phyloP scores from a whole-genome alignment of 2,113 vertebrate species.

The Lycaon pictus region DNA sequence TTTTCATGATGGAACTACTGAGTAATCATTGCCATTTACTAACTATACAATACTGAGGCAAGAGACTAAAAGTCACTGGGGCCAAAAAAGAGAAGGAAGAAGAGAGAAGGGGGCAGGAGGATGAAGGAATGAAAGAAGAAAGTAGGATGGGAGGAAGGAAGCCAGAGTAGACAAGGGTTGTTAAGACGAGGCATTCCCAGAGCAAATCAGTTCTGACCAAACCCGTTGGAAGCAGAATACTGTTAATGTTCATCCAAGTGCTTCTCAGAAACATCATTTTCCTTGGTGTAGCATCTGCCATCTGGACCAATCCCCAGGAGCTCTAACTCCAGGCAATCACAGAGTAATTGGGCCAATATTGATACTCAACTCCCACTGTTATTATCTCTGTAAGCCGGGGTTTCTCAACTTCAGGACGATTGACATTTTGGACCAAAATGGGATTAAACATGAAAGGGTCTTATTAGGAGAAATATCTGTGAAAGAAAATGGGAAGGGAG shows the following conservation, averaged over 20 bases:
- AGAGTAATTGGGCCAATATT: neutral
- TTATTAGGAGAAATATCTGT: neutral
- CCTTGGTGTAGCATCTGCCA: neutral
- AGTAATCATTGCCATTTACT: slow-evolving; percentile 48
- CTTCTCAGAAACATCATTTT: slow-evolving; percentile 23
- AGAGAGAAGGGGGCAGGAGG: fast-evolving
- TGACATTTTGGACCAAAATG: neutral
- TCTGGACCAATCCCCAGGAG: neutral
- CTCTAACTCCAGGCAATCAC: neutral
- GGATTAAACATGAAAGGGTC: neutral
- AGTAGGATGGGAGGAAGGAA: neutral
- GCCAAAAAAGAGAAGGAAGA: neutral
- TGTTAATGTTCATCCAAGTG: neutral
- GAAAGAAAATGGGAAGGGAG: neutral
- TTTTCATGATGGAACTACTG: slow-evolving; percentile 60
- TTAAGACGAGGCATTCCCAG: neutral
- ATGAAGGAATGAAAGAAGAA: neutral
- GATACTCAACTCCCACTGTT: neutral
- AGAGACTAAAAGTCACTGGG: neutral
- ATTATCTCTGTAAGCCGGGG: neutral
- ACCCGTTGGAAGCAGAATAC: neutral
- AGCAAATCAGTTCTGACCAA: slow-evolving; percentile 53
- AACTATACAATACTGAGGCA: neutral
- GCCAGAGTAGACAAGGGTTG: neutral
- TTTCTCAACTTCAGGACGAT: slow-evolving; percentile 14